Percentiles rank a stretch among this genome's conserved stretches.
These are phyloP conservation scores for Plagodis dolabraria DNA, from an alignment of 2,888 invertebrate genomes.

Conservation along the genomic window DNA sequence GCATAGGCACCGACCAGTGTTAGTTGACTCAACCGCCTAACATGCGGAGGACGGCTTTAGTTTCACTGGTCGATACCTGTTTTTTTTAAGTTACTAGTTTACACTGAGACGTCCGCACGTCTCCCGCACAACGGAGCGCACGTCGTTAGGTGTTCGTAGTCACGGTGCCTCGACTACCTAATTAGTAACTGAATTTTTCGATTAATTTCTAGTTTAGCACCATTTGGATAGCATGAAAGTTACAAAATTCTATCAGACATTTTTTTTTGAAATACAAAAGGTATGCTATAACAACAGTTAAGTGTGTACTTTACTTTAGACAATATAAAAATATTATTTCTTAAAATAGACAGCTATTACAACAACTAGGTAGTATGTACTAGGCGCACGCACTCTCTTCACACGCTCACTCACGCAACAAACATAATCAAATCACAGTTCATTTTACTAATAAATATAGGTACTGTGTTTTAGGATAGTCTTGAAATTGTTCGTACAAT, in stretches of 20 bases:
- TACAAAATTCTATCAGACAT: constrained; percentile 55
- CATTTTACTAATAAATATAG: constrained; percentile 72
- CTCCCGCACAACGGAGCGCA: too few species aligned
- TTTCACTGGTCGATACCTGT: too few species aligned
- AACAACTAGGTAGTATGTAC: constrained; percentile 45
- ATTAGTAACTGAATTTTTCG: constrained; percentile 32
- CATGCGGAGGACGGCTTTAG: too few species aligned
- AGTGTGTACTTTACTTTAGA: constrained; percentile 78
- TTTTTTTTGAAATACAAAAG: constrained; percentile 72
- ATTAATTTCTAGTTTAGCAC: constrained; percentile 70
- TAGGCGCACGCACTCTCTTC: constrained; percentile 27
- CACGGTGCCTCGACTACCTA: constrained; percentile 38
- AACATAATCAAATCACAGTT: constrained; percentile 70
- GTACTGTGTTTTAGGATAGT: constrained; percentile 58
- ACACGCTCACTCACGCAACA: constrained; percentile 43
- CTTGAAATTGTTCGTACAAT: constrained; percentile 66
- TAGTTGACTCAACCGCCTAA: too few species aligned
- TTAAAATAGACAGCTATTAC: constrained; percentile 70
- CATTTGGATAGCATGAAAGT: constrained; percentile 66
- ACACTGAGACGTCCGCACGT: too few species aligned
- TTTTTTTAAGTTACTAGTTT: too few species aligned
- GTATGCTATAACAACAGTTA: constrained; percentile 70
- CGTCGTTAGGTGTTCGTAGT: constrained; percentile 8
- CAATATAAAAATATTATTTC: constrained; percentile 82
- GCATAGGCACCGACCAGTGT: too few species aligned